Base-by-base conservation (phyloP, 2,113 vertebrate species). In the Uropsilus gracilis region DNA sequence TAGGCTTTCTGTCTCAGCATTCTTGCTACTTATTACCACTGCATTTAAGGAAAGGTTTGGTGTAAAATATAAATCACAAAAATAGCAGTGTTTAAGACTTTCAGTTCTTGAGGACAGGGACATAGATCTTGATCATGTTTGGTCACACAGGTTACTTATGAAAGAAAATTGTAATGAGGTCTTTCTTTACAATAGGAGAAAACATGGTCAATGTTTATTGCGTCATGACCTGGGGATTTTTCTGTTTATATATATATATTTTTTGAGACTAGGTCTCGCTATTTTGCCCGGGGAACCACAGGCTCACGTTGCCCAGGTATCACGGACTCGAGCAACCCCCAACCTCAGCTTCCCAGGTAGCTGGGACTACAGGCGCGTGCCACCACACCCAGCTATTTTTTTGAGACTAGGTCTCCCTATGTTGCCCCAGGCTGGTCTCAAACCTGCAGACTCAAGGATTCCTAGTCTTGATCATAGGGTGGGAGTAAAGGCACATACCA, bases 131-230 rank as follows among this genome's bases (percentile, higher is more conserved):
- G 85, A 48, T 91, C 64, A 50, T 91, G 48, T 26, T 80, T 24
- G 78, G 48, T 24, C 8, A 64, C 77, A 69, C 77, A 89, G 68
- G 30, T 94, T 71, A 26, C 26, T 66, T 32, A 87, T 28, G n/a
- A 68, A 83, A 82, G 55, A 82, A 90, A 88, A 89, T 63, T 69
- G 16, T n/a, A 81, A 30, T 48, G 82, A 37, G 30, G 32, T 66
- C 46, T 81, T 93, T 61, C 13, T 87, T 87, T 71, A 42, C 37
- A 92, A 24, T n/a, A 86, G 57, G 81, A 90, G 71, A 59, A 96
- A 94, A 82, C 64, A 95, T 46, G 68, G 64, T 78, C 55, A 78
- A 55, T 66, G 37, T 91, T 87, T 77, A 30, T 50, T 10, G 78
- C 34, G 13, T 68, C 24, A 78, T 37, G n/a, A 46, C 14, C 46